A percentile compares a stretch with the other conserved stretches of the same genome.
phyloP scores from a whole-genome alignment of 2,113 vertebrate genomes.

The Charadrius vociferus region DNA sequence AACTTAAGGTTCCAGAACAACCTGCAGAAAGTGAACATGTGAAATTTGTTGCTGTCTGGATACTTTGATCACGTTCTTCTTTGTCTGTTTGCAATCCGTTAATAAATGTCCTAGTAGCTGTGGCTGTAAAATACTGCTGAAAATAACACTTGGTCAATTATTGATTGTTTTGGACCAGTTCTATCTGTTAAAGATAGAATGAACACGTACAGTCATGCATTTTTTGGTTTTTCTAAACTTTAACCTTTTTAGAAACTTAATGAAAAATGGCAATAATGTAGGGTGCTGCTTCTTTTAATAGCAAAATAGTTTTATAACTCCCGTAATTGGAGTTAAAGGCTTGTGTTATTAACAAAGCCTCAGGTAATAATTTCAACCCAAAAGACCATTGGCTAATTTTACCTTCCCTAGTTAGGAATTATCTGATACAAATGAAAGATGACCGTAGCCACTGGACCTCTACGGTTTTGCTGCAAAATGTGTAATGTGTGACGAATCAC shows the following conservation, averaged over 20 bases:
- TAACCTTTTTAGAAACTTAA: neutral
- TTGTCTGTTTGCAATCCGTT: neutral
- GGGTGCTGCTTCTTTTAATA: neutral
- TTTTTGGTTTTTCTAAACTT: neutral
- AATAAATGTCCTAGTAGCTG: neutral
- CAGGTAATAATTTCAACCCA: neutral
- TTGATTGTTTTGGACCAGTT: neutral
- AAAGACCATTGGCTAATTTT: neutral
- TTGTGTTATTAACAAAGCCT: neutral
- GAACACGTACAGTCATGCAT: neutral
- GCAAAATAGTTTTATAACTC: neutral
- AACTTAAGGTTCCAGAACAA: conserved; percentile 50
- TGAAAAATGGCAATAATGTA: neutral
- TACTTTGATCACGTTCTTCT: neutral
- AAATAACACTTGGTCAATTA: neutral
- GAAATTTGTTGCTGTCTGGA: conserved; percentile 16
- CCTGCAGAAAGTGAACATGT: conserved; percentile 42
- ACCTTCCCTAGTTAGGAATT: neutral
- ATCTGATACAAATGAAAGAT: neutral
- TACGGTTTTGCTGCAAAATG: neutral
- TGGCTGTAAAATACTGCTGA: neutral
- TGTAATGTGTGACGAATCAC: neutral
- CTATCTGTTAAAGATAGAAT: neutral
- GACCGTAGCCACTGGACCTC: fast-evolving
- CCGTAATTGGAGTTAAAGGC: neutral